Evolutionary conservation across 2,888 invertebrate species (phyloP), one percentile per base, ranked within the genome.

Genomic region (Melitaea athalia): DNA sequence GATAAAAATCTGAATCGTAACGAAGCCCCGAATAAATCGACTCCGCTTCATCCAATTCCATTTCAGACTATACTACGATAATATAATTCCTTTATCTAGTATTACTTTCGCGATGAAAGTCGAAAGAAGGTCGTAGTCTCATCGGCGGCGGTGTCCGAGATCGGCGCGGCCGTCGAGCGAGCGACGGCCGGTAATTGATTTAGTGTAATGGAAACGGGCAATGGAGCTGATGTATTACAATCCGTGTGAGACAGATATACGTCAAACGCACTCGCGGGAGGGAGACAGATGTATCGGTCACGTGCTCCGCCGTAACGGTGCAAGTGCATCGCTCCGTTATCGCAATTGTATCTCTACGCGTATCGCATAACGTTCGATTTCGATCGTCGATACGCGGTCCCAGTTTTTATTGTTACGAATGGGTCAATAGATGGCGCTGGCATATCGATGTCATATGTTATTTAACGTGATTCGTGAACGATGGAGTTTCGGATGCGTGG

Each of bases 191-290:
- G 86, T 88, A 88, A 89, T 90, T 91, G 89, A 90, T 90, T 87
- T 86, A 89, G 88, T 91, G 88, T 88, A 91, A 91, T 92, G 90
- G 89, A 92, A 91, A 91, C 91, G 81, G 85, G 87, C 87, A 89
- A 87, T 88, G 86, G 82, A 82, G 84, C 82, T 86, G 89, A 89
- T 88, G 87, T 86, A 84, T 86, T 82, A 85, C 86, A 85, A 86
- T 85, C 83, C 82, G 87, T 88, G 80, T 76, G 89, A 85, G 91
- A 89, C 79, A 82, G 84, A 82, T 80, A 77, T 78, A 79, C 75
- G 77, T 81, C 82, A 81, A 80, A 74, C 77, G 77, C 74, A 79
- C 79, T 81, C 70, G 87, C 75, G 79, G 77, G 83, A 89, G 81
- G 77, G 89, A 87, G 87, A 90, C 80, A 78, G 86, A 86, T 84